Base-by-base conservation (phyloP, 2,113 vertebrate species). In the Syrrhaptes paradoxus region DNA sequence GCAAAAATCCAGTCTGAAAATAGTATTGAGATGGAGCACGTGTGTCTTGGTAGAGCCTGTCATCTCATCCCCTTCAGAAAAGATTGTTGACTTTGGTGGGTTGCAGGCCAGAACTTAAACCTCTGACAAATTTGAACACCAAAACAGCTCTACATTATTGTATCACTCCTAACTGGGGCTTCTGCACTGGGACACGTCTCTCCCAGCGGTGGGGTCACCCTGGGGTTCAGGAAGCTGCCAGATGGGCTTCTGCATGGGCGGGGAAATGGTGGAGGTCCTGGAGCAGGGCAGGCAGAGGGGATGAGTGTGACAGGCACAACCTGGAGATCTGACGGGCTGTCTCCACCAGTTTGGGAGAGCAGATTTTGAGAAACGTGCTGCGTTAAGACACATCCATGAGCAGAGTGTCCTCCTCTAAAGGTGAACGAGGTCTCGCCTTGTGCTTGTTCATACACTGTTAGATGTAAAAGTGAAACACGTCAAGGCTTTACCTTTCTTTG, bases 1-100 rank as follows among this genome's bases (percentile, higher is more conserved):
- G 17, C 61, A 76, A 49, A 95, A 95, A 97, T 31, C 19, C 32
- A 34, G 5, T 17, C 52, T 94, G 82, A 87, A 96, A 95, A 94
- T 85, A 87, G 14, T 78, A 74, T 62, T 82, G 74, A 93, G 55
- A 62, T 80, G n/a, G 36, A 86, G 68, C 51, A 43, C 66, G 43
- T 58, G 76, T 88, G 46, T 96, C 48, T 94, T 8, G 3, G 80
- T 93, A 96, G 75, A 95, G 34, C 41, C 32, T 93, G 81, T 90
- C 93, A 66, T 59, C 95, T 78, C 59, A 79, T 45, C 10, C 32
- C 31, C 52, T 57, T 49, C 46, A 66, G 75, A 74, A 90, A 81
- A 78, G 25, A 26, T 48, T 78, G 17, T 78, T 87, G 90, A 80
- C 62, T 95, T 82, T 12, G 38, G 20, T 46, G 83, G 57, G 52